Base-by-base conservation (phyloP, 2,113 vertebrate species). In the Lanius ludovicianus region DNA sequence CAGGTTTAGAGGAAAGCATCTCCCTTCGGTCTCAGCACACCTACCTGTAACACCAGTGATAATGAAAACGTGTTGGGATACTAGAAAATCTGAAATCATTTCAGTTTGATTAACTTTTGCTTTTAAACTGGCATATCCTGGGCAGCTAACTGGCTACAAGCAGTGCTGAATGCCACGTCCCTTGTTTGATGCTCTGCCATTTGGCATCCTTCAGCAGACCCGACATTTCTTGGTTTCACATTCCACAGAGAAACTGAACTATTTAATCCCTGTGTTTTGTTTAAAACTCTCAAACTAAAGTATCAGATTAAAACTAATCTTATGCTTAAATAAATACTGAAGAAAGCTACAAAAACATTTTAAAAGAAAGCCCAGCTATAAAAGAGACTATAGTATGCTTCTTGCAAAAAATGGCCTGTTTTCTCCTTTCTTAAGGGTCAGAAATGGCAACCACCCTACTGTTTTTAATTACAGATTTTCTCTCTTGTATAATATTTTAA, bases 221-320 rank as follows among this genome's bases (percentile, higher is more conserved):
- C 10, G 2, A 68, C 56, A n/a, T 78, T 86, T 60, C 94, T 81
- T 85, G 81, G 87, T 91, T 90, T 96, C 87, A 70, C 75, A 78
- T 95, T 96, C 82, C 88, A 70, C 67, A 88, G 44, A 78, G 52
- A 94, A 96, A 87, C 59, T 23, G 3, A 2, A 81, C 68, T 84
- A 81, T 60, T 93, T 70, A 90, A 93, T 81, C 65, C 79, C 60
- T 13, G 35, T 49, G 60, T 56, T 80, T 83, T 77, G 80, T 92
- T 96, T 86, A 85, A 95, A 91, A 88, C 41, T 88, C 82, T 90
- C 88, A 55, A 95, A 87, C 62, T 31, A 30, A 46, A 96, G 55
- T 73, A 94, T 77, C 85, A 74, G 79, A 92, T 90, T 91, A 65
- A 90, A 59, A 59, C 60, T 55, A 88, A 84, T 86, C 76, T 92